Evolutionary conservation across 2,113 vertebrate genomes (phyloP).

Genomic region (Antennarius striatus): DNA sequence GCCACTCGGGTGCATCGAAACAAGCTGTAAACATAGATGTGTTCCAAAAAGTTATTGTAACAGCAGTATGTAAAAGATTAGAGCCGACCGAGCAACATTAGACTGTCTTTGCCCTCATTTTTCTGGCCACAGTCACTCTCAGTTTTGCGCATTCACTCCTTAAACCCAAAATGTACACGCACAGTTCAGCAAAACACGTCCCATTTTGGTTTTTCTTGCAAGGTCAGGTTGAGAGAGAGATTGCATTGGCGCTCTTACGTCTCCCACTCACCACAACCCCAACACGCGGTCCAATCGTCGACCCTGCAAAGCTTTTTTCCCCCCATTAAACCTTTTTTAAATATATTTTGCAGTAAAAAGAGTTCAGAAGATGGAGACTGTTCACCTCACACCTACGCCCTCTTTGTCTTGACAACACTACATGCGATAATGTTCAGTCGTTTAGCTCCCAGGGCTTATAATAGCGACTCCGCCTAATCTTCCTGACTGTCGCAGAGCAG

Average conservation of each 20-base stretch:
- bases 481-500: neutral
- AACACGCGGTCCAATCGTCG: neutral
- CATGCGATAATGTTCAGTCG: neutral
- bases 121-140: neutral
- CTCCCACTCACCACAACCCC: conserved; percentile 19
- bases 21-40: no score
- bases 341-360: conserved; percentile 7
- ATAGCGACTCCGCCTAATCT: conserved; percentile 1
- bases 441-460: neutral
- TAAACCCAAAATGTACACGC: no score
- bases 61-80: no score
- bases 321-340: conserved; percentile 17
- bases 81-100: no score
- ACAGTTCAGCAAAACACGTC: no score
- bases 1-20: no score
- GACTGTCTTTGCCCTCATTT: no score
- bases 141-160: neutral
- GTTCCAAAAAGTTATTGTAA: no score
- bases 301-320: conserved; percentile 2
- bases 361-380: neutral
- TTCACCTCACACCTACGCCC: conserved; percentile 12
- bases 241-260: conserved; percentile 1
- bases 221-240: neutral
- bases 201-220: conserved; percentile 1
- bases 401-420: neutral